Evolutionary conservation across 2,888 invertebrate species (phyloP), one percentile per base, ranked within the genome.

Genomic region (Cepaea hortensis): DNA sequence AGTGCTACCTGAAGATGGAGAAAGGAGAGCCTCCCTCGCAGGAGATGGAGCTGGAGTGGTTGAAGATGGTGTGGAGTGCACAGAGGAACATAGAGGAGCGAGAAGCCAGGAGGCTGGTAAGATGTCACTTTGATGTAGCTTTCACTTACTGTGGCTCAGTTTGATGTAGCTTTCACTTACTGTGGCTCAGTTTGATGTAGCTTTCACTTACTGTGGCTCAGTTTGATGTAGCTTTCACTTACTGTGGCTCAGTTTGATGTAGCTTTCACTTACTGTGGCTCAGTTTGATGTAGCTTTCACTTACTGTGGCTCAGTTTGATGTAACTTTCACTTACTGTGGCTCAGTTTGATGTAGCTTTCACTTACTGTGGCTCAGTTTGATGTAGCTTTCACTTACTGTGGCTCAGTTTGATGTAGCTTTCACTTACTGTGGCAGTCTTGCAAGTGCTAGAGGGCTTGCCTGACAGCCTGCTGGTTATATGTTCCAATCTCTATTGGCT

Each of bases 1-100:
- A 93, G 90, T 93, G 93, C 87, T 94, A 94, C 89, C 91, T 93
- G 85, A 89, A 93, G 23, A 94, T 94, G 93, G 94, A 94, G 92
- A 94, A 94, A 88, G 94, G 94, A 35, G 94, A 94, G 85, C 92
- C 94, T 15, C 94, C 94, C 0, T 92, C 91, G 73, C 92, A 92
- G 15, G 92, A 92, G 79, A 90, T 94, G 61, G 94, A 94, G 85
- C 85, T 89, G 18, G 94, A 94, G 62, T 94, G 94, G 94, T 80
- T 92, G 77, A 89, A 91, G 81, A 76, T 90, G 73, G 48, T 93
- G 46, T 89, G 92, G 23, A 92, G 92, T 65, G 92, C 92, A 61
- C 91, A 92, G 35, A 88, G 91, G 18, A 87, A 91, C 50, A 79
- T 85, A 61, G 88, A 88, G 61, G 93, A 93, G 55, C 89, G 90